Base-by-base conservation (phyloP, 2,797 vertebrate genomes). In the Telmatherina bonti region DNA sequence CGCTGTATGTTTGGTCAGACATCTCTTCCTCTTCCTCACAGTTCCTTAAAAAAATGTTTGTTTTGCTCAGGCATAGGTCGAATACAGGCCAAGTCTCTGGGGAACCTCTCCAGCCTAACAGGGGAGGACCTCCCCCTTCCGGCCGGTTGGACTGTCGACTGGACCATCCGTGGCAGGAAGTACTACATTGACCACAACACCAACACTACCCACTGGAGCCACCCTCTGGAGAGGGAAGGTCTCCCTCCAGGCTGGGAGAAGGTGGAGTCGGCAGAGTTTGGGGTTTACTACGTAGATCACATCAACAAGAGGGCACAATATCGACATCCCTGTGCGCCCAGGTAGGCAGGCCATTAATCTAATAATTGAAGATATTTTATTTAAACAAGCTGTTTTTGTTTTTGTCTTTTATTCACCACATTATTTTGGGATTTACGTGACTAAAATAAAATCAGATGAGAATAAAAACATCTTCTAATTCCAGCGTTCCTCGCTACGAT, bases 181-280 rank as follows among this genome's bases (percentile, higher is more conserved):
- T 99, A 99, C 84, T 99, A 96, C 84, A 99, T 99, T 41, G 98
- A 99, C 78, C 97, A 98, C 89, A 98, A 99, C 93, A 99, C 98
- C 5, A 99, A 99, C 86, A 99, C 98, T 0, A 99, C 98, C 1
- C 98, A 99, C 77, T 99, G 98, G 98, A 99, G 97, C 93, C 98
- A 99, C 70, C 98, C 98, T 0, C 93, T 99, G 47, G 98, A 99
- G 90, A 93, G 97, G 7, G 98, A 99, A 78, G 98, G 97, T 45
- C 96, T 99, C 85, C 97, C 97, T 0, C 97, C 96, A 0, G 98
- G 98, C 72, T 99, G 98, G 98, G 97, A 99, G 82, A 96, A 97
- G 69, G 97, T 99, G 26, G 97, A 99, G 79, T 98, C 97, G 0
- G 93, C 97, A 0, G 97, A 99, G 62, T 99, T 98, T 60, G 97